Evolutionary conservation across 2,113 vertebrate species (phyloP).

Genomic region (Collichthys lucidus): DNA sequence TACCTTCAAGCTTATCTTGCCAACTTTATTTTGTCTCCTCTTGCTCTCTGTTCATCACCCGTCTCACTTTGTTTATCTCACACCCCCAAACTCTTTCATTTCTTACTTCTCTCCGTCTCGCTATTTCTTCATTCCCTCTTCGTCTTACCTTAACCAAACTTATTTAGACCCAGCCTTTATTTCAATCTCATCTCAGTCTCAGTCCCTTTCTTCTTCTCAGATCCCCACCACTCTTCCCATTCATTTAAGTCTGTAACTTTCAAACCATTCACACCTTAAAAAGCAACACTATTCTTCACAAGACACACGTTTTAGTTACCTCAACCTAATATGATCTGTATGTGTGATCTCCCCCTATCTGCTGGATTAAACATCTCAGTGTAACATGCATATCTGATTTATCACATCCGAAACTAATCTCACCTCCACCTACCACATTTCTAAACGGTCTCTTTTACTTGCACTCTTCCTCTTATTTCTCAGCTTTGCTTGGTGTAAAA

Average conservation of each 20-base stretch:
- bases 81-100: slow-evolving; percentile 3
- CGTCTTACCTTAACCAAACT: slow-evolving; percentile 7
- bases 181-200: neutral
- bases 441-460: neutral
- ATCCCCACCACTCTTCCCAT: neutral
- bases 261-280: neutral
- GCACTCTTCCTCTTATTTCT: slow-evolving; percentile 3
- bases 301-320: neutral
- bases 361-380: slow-evolving; percentile 53
- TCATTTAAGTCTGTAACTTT: neutral
- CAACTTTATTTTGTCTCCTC: neutral
- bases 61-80: slow-evolving; percentile 18
- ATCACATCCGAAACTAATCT: slow-evolving; percentile 62
- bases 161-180: neutral
- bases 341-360: slow-evolving; percentile 43
- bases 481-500: neutral
- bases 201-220: neutral
- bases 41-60: slow-evolving; percentile 19
- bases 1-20: neutral
- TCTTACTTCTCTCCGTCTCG: neutral
- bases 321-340: slow-evolving; percentile 36
- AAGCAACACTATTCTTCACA: neutral
- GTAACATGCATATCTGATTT: slow-evolving; percentile 56
- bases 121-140: neutral
- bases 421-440: slow-evolving; percentile 37